Base-by-base conservation (phyloP, 2,888 invertebrate genomes). In the Drosophila multiciliata region DNA sequence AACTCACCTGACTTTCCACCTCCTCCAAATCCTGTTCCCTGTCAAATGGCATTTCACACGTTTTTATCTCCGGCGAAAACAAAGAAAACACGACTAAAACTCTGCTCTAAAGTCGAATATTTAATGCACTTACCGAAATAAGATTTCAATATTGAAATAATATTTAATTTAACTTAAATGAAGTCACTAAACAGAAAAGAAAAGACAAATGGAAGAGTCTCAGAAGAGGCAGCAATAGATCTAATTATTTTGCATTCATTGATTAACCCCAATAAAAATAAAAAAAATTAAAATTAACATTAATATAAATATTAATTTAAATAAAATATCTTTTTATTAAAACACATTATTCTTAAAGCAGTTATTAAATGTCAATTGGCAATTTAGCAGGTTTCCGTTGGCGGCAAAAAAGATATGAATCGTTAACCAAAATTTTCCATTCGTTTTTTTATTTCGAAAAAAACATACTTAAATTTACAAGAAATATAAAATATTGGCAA, bases 31-130 rank as follows among this genome's bases (percentile, higher is more conserved):
- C 61, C 62, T 40, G 49, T 26, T 45, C 66, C 64, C 72, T 80
- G 86, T 81, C 90, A 89, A 88, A 89, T 88, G 85, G 66, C 78
- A 78, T 85, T 88, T 86, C 88, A 86, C 85, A 86, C 85, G 90
- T 88, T 89, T 89, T 86, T 86, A 83, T 89, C 87, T 73, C 71
- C 54, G 20, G 38, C 62, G 52, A 69, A 71, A 69, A 32, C 70
- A 58, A 67, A 69, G 33, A 71, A 71, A 69, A 38, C 50, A 61
- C 17, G 17, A 26, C 42, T 42, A 52, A 60, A 42, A 40, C 35
- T 69, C 17, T 35, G 35, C 50, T 50, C 29, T 42, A 20, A 15
- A 58, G 29, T 70, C 58, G 67, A 67, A 67, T 40, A 59, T 35
- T 17, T 42, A 67, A 70, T 67, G 59, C 67, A 29, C 67, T 67